These are phyloP conservation scores for Aldrovandia affinis DNA, from an alignment of 2,797 vertebrate genomes.

Conservation along the genomic window DNA sequence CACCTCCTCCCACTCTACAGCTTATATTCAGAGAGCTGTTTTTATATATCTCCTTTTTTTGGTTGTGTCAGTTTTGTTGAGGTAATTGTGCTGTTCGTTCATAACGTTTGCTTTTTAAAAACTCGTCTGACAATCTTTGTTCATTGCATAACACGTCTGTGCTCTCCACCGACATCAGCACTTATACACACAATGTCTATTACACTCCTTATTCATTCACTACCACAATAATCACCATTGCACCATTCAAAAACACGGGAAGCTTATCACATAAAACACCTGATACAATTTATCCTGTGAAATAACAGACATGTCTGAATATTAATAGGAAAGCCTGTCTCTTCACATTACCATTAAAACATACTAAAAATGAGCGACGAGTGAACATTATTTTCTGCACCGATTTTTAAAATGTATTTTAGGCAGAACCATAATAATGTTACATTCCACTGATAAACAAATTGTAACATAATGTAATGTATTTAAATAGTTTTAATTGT, in stretches of 20 bases:
- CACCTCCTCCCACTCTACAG: not conserved
- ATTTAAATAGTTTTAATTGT: not conserved
- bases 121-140: conserved; percentile 2
- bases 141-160: conserved; percentile 28
- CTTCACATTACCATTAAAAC: not conserved
- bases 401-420: not conserved
- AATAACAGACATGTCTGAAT: not conserved
- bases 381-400: not conserved
- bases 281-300: not conserved
- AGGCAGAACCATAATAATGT: not conserved
- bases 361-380: not conserved
- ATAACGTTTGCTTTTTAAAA: conserved; percentile 4
- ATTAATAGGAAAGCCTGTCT: not conserved
- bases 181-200: not conserved
- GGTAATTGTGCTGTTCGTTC: conserved; percentile 28
- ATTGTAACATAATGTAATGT: not conserved
- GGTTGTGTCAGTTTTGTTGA: conserved; percentile 27
- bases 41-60: not conserved
- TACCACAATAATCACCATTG: not conserved
- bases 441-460: not conserved
- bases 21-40: not conserved
- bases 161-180: not conserved
- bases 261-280: conserved; percentile 1
- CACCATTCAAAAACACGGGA: not conserved
- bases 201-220: not conserved